Evolutionary conservation across 2,888 invertebrate genomes (phyloP).

Genomic region (Tetanocera ferruginea): DNA sequence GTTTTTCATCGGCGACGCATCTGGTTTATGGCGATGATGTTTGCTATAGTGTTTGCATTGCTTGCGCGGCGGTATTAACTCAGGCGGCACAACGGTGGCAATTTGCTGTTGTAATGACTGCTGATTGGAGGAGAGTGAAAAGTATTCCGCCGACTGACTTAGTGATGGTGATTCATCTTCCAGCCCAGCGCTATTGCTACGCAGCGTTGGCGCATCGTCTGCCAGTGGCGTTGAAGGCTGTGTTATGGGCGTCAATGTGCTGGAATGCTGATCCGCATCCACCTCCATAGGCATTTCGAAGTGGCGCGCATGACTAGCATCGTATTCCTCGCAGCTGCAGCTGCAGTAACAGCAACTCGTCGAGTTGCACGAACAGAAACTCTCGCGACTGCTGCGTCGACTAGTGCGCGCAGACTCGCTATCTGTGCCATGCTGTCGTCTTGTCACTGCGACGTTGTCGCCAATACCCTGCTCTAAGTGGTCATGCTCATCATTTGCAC

Average conservation of each 20-base stretch:
- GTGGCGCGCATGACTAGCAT: constrained; percentile 57
- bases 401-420: constrained; percentile 51
- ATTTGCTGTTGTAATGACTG: constrained; percentile 30
- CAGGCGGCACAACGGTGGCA: constrained; percentile 34
- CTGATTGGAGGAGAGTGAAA: constrained; percentile 63
- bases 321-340: constrained; percentile 57
- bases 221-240: constrained; percentile 53
- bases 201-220: constrained; percentile 55
- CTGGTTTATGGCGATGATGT: constrained; percentile 63
- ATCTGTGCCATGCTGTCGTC: constrained; percentile 40
- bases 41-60: constrained; percentile 62
- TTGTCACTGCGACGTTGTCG: neutral
- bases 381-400: constrained; percentile 58
- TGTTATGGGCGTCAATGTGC: constrained; percentile 61
- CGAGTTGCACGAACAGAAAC: constrained; percentile 66
- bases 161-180: constrained; percentile 62
- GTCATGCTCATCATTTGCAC: constrained; percentile 46
- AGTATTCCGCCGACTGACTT: constrained; percentile 67
- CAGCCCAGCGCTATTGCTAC: constrained; percentile 53
- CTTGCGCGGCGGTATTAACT: constrained; percentile 41
- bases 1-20: constrained; percentile 58
- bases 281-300: constrained; percentile 45
- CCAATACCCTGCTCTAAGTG: constrained; percentile 28
- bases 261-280: constrained; percentile 52
- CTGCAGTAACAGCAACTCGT: constrained; percentile 61